Evolutionary conservation across 1,140 invertebrate genomes (phyloP), one percentile per base, ranked within the genome.

Genomic region (Olivierus martensii): DNA sequence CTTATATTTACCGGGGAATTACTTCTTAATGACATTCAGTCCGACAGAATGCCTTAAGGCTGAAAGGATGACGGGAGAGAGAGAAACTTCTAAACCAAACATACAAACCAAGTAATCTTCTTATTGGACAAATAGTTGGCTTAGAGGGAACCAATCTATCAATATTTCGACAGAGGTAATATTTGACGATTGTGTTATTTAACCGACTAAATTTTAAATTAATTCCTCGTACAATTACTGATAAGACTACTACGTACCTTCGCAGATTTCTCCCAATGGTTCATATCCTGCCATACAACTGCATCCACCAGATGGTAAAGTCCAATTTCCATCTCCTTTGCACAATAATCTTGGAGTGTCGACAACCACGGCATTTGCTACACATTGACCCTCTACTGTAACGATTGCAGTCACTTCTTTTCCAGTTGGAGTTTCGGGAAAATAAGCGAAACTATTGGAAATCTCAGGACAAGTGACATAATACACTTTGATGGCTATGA

Each of bases 381-480:
- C 87, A 71, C 90, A 94, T 7, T 78, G 81, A 15, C 88, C 89
- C 63, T 81, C 82, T 12, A 86, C 82, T 64, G 87, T 83, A 62
- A 94, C 89, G 62, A 95, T 87, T 15, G 88, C 77, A 15, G 87
- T 86, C 4, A 92, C 81, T 67, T 93, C 87, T 53, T 82, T 75
- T 0, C 90, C 92, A 0, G 91, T 95, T 10, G 92, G 88, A 12
- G 91, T 95, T 21, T 85, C 83, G 12, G 85, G 82, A 66, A 96
- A 97, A 62, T 80, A 78, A 9, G 91, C 90, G 71, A 94, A 94
- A 69, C 91, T 91, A 14, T 85, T 80, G 10, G 87, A 90, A 0
- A 89, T 78, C 65, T 89, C 86, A 9, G 91, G 90, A 71, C 93
- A 97, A n/a, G 85, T 91, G 54, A 94, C 88, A 66, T 95, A 96